Conservation (phyloP, 2,888 invertebrate species). For the Drosophila setosimentum region DNA sequence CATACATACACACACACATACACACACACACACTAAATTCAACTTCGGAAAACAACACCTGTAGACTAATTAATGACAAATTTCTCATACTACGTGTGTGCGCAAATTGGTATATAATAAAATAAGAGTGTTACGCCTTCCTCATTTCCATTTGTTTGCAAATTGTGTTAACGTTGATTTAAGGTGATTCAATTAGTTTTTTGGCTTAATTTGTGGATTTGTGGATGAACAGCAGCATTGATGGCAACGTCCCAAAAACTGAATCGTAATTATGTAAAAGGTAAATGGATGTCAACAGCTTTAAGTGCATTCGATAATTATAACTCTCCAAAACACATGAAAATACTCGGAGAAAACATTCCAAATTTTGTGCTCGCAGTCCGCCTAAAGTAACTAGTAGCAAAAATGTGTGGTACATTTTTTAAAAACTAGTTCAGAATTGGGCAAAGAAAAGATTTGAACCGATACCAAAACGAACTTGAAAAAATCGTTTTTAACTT, state of each 20-base stretch:
- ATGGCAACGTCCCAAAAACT: background rate
- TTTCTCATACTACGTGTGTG: constrained; percentile 47
- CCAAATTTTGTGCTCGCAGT: too few relatives aligned
- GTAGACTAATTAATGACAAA: constrained; percentile 76
- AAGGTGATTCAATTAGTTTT: constrained; percentile 42
- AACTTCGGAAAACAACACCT: constrained; percentile 52
- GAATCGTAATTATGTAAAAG: background rate
- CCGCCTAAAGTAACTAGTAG: background rate
- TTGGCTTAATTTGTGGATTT: constrained; percentile 10
- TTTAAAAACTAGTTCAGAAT: too few relatives aligned
- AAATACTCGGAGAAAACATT: background rate
- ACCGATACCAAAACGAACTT: background rate
- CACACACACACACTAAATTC: background rate
- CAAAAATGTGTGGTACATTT: too few relatives aligned
- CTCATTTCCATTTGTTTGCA: constrained; percentile 38
- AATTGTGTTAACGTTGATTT: constrained; percentile 45
- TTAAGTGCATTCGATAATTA: constrained; percentile 17
- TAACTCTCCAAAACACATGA: background rate
- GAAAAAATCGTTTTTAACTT: background rate
- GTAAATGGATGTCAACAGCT: background rate
- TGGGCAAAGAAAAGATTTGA: background rate
- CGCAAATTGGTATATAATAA: constrained; percentile 46
- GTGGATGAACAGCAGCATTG: constrained; percentile 2
- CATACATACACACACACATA: background rate
- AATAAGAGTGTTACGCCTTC: constrained; percentile 33